Evolutionary conservation across 2,797 vertebrate species (phyloP).

Genomic region (Muscicapa striata): DNA sequence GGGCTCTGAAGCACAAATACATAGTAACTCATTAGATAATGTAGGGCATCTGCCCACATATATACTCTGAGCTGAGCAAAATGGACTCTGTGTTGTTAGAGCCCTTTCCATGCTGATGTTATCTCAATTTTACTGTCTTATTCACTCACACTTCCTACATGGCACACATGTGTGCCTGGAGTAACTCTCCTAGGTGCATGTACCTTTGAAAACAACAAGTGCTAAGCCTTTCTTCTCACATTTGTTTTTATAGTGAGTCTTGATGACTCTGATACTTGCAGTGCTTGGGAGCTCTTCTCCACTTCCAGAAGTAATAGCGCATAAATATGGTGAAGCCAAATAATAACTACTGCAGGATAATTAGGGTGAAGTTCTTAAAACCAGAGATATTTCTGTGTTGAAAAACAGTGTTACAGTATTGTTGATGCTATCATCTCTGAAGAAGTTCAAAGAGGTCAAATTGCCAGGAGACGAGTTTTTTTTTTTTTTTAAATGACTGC

Average conservation of each 20-base stretch:
- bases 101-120: neutral
- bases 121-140: neutral
- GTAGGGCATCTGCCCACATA: neutral
- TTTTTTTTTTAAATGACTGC: neutral
- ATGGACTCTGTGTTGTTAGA: neutral
- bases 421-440: neutral
- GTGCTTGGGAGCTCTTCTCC: neutral
- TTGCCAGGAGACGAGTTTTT: neutral
- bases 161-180: rapidly evolving
- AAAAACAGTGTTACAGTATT: neutral
- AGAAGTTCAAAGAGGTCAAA: neutral
- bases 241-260: neutral
- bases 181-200: neutral
- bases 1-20: neutral
- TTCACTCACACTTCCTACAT: neutral
- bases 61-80: neutral
- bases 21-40: neutral
- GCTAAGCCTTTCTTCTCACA: neutral
- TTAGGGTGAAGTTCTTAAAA: neutral
- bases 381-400: neutral
- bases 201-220: neutral
- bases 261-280: neutral
- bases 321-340: neutral
- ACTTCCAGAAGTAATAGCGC: neutral
- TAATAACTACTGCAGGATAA: neutral